Base-by-base conservation (phyloP, 2,113 vertebrate species). In the Stercorarius parasiticus region DNA sequence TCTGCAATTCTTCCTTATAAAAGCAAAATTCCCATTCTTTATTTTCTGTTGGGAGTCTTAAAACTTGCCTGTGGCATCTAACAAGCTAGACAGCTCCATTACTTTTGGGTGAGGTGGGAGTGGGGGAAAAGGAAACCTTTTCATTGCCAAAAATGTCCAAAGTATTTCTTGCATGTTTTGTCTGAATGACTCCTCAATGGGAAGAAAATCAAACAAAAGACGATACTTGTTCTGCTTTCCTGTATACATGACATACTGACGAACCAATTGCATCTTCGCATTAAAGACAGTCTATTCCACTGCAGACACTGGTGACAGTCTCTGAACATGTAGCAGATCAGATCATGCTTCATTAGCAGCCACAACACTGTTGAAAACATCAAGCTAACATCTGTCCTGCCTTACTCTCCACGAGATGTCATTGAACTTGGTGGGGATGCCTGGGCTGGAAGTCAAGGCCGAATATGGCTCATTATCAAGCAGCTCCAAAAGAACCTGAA, bases 401-500 rank as follows among this genome's bases (percentile, higher is more conserved):
- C 95, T 92, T 95, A 67, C 30, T 84, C 92, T 78, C 86, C 80
- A 53, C 0, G 5, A 95, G 91, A 64, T 18, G 34, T 49, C 70
- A 95, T 58, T 97, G 94, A 97, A 95, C 91, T 79, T 95, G 69
- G 95, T 91, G 47, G 72, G 97, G 69, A 81, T 88, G 88, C 43
- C 72, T 88, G 50, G 72, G 65, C 91, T 76, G 19, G 69, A 91
- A 97, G 69, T 82, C 69, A 87, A 69, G 65, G 49, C 83, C 91
- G 72, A 95, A 91, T 79, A 84, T 85, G 73, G 83, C 52, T 93
- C 73, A 65, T 69, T 86, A 95, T 95, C 93, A 97, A 76, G 74
- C 22, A 85, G 53, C 86, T 95, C 93, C 53, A 92, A 89, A 91
- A 83, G 66, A 94, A 80, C 15, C n/a, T 21, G n/a, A 26, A 80